Evolutionary conservation across 2,113 vertebrate genomes (phyloP).

Genomic region (Otocyon megalotis): DNA sequence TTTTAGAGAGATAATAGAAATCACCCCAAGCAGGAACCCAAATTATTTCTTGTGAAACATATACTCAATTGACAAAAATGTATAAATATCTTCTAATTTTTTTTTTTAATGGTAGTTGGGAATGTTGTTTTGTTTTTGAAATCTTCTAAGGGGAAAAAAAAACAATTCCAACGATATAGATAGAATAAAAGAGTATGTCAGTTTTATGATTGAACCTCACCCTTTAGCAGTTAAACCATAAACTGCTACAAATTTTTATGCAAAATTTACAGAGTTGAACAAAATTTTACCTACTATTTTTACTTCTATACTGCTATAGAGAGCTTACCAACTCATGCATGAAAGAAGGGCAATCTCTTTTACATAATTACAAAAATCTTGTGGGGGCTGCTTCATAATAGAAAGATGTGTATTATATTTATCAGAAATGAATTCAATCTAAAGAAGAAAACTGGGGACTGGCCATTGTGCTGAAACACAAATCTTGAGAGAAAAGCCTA

Average conservation of each 20-base stretch:
- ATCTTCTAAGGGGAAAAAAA: background rate
- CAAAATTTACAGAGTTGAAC: background rate
- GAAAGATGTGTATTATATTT: background rate
- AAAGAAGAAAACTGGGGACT: background rate
- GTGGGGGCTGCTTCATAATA: background rate
- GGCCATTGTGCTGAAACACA: background rate
- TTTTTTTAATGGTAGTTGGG: background rate
- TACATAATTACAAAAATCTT: background rate
- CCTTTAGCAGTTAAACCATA: background rate
- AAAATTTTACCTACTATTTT: background rate
- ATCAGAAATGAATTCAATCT: conserved; percentile 27
- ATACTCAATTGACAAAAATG: background rate
- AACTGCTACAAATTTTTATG: background rate
- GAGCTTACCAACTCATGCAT: background rate
- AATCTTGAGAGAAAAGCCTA: background rate
- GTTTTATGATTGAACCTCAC: background rate
- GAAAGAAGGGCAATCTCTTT: background rate
- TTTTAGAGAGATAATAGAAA: background rate
- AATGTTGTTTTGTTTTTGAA: background rate
- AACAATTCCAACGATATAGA: background rate
- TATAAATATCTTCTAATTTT: background rate
- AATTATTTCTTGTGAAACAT: background rate
- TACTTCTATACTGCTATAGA: background rate
- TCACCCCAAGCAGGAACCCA: background rate
- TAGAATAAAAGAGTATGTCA: background rate